phyloP scores from a whole-genome alignment of 2,113 vertebrate genomes.

The Lethenteron camtschaticum region DNA sequence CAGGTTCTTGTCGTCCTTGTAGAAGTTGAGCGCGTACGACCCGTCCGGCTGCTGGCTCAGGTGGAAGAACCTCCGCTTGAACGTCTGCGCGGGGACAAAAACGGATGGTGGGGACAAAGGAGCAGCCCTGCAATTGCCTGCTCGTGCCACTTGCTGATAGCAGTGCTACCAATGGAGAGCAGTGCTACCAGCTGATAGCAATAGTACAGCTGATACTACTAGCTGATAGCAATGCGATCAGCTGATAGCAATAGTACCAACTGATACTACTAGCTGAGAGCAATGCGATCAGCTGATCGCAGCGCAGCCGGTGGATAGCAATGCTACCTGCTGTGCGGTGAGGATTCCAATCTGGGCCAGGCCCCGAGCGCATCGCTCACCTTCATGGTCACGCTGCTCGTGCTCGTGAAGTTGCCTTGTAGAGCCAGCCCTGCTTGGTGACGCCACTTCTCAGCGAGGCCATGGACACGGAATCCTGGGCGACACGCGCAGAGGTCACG shows the following conservation, averaged over 20 bases:
- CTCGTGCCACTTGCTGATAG: background rate
- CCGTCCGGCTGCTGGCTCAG: constrained; percentile 83
- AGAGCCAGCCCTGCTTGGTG: constrained; percentile 90
- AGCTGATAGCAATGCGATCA: background rate
- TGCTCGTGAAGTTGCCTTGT: constrained; percentile 98
- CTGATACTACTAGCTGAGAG: background rate
- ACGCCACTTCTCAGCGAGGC: constrained; percentile 77
- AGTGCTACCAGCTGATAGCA: background rate
- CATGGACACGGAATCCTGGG: constrained; percentile 72
- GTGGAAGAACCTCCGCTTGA: constrained; percentile 85
- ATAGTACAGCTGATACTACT: background rate
- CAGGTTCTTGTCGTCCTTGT: constrained; percentile 87
- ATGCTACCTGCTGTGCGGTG: background rate
- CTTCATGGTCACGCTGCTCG: constrained; percentile 84
- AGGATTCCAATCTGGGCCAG: background rate
- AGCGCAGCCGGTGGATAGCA: background rate
- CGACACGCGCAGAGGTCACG: no score
- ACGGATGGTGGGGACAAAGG: background rate
- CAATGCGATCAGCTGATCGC: background rate
- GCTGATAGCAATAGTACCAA: background rate
- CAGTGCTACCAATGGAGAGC: background rate
- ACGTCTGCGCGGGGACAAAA: constrained; percentile 33
- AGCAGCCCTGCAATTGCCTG: background rate
- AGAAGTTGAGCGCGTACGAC: constrained; percentile 87
- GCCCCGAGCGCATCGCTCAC: constrained; percentile 26